phyloP scores from a whole-genome alignment of 2,888 invertebrate species.

The Caenorhabditis sp. region DNA sequence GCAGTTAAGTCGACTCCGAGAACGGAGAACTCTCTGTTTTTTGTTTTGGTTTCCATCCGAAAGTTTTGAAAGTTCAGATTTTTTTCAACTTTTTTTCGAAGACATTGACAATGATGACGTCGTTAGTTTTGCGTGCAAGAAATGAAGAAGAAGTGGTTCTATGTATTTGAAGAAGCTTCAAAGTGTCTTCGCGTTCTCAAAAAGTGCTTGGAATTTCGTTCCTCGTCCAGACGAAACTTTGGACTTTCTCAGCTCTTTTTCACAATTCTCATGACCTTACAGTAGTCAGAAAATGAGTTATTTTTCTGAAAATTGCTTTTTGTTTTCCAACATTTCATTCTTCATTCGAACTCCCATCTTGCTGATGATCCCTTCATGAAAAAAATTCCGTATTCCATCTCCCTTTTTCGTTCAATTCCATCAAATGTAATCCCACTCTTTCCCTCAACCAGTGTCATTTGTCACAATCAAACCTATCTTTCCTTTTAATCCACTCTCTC shows the following conservation, averaged over 20 bases:
- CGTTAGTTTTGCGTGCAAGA: slow-evolving; percentile 21
- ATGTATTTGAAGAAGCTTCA: slow-evolving; percentile 20
- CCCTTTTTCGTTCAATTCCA: slow-evolving; percentile 26
- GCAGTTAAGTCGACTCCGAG: background rate
- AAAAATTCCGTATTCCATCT: background rate
- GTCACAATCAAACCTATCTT: slow-evolving; percentile 48
- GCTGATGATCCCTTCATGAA: background rate
- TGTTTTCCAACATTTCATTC: background rate
- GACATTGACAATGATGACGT: slow-evolving; percentile 38
- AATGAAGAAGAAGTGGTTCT: slow-evolving; percentile 25
- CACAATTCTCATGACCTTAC: background rate
- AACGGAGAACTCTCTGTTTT: background rate
- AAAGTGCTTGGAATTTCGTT: slow-evolving; percentile 6
- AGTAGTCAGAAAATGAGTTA: too few relatives aligned
- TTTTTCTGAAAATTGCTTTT: background rate
- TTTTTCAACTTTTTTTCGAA: background rate
- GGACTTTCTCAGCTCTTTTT: background rate
- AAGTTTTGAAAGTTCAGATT: slow-evolving; percentile 31
- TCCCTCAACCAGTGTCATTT: slow-evolving; percentile 25
- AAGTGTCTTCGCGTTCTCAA: slow-evolving; percentile 16
- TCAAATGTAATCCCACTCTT: slow-evolving; percentile 33
- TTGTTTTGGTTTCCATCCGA: slow-evolving; percentile 10
- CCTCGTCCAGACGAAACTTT: background rate
- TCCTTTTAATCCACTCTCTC: slow-evolving; percentile 24
- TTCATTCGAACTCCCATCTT: background rate